These are phyloP conservation scores for Pseudochirops corinnae DNA, from an alignment of 2,797 vertebrate species.

Conservation along the genomic window DNA sequence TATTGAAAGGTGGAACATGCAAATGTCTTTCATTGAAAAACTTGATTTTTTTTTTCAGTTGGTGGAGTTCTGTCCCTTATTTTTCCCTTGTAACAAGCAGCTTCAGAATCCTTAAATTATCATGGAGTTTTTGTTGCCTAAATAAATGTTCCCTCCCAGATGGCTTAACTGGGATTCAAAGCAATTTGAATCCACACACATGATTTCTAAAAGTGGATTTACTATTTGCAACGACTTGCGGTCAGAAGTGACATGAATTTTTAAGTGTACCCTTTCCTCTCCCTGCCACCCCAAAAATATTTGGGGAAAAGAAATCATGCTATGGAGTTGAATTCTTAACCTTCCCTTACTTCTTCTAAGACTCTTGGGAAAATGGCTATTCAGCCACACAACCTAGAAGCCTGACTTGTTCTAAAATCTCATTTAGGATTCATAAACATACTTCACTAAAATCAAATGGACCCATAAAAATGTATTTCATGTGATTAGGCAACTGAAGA, in stretches of 20 bases:
- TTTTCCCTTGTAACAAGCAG: constrained; percentile 71
- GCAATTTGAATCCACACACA: constrained; percentile 27
- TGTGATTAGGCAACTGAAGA: neutral
- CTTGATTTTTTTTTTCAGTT: constrained; percentile 73
- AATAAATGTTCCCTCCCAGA: constrained; percentile 54
- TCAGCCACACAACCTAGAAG: neutral
- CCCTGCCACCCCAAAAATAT: neutral
- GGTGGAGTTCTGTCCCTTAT: constrained; percentile 71
- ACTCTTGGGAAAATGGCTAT: neutral
- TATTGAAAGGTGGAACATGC: constrained; percentile 75
- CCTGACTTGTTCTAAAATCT: neutral
- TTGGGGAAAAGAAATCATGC: neutral
- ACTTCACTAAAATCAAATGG: constrained; percentile 37
- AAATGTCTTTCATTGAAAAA: constrained; percentile 81
- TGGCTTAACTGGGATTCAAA: constrained; percentile 25
- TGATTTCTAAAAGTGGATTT: constrained; percentile 34
- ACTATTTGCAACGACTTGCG: constrained; percentile 15
- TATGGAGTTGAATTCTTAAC: neutral
- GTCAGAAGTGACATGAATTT: neutral
- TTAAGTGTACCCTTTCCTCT: neutral
- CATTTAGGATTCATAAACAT: constrained; percentile 36
- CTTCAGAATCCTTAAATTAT: constrained; percentile 65
- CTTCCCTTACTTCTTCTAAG: neutral
- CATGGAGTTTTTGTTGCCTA: constrained; percentile 58
- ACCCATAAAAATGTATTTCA: constrained; percentile 33